Evolutionary conservation across 2,113 vertebrate genomes (phyloP), one percentile per base, ranked within the genome.

Genomic region (Cyprinodon variegatus): DNA sequence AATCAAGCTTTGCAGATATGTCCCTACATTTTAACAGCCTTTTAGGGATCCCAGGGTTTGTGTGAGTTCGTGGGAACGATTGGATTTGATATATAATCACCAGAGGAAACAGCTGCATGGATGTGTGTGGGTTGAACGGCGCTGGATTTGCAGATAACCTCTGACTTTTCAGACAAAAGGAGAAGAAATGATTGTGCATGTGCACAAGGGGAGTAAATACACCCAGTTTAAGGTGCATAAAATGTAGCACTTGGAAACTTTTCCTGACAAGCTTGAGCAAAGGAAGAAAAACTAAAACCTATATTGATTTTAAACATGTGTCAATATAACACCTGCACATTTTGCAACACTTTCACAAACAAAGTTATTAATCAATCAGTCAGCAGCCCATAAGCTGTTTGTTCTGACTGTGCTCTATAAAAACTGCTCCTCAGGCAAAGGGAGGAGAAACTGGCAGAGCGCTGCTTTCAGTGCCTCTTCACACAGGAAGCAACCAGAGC

Each of bases 51-150:
- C 82, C 66, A 71, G 15, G 53, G 50, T 82, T 53, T 66, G 61
- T 50, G 48, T 11, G 38, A 79, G 67, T 65, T 63, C 71, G 70
- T 77, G 68, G 69, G 71, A 79, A 69, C 62, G 53, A 53, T 29
- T 73, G 45, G 82, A 0, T 81, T 69, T 45, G 67, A 77, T 88
- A 78, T 82, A 73, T 71, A 79, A 70, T 87, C 82, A 86, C 83
- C 53, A 15, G 83, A 93, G 93, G 93, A 94, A 94, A 90, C 93
- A 94, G 93, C 93, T 94, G 94, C 82, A 65, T 70, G 83, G 73
- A 63, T 68, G 68, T 68, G 80, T 75, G 81, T 78, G 78, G 68
- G 74, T 84, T 67, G 69, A 68, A 82, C 71, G 80, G 61, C 76
- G 79, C 39, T 43, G 76, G 29, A n/a, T 78, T 79, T 68, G 48